These are phyloP conservation scores for Gallinago undulata DNA, from an alignment of 2,113 vertebrate genomes.

Conservation along the genomic window DNA sequence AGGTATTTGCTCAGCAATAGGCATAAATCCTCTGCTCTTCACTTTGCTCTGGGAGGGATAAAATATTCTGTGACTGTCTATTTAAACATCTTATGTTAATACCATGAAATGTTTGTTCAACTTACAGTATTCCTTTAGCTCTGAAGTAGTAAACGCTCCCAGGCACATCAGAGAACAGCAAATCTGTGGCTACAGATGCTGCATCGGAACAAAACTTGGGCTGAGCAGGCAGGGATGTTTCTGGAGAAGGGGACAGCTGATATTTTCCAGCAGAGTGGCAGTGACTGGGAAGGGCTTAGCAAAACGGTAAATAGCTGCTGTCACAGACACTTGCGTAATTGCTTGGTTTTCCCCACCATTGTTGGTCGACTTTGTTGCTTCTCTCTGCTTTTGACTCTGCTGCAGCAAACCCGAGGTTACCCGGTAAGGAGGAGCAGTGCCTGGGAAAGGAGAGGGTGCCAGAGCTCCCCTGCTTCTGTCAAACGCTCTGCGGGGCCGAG, in stretches of 20 bases:
- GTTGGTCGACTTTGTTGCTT: not conserved
- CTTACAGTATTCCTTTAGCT: not conserved
- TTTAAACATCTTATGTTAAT: conserved; percentile 39
- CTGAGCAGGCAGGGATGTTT: not conserved
- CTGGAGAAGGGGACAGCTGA: not conserved
- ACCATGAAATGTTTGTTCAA: conserved; percentile 23
- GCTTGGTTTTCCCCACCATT: conserved; percentile 17
- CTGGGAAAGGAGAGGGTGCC: not conserved
- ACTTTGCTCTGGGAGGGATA: not conserved
- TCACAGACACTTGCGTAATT: conserved; percentile 24
- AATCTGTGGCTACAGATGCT: not conserved
- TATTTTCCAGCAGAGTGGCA: not conserved
- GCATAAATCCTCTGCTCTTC: conserved; percentile 25
- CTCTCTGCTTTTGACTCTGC: not conserved
- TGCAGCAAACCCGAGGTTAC: not conserved
- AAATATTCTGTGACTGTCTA: not conserved
- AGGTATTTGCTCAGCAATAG: not conserved
- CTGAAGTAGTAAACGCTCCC: not conserved
- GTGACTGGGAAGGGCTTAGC: not conserved
- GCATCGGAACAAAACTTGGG: not conserved
- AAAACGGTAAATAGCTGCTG: conserved; percentile 14
- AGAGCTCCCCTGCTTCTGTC: not conserved
- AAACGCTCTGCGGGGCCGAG: fast-evolving
- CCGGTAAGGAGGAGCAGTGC: not conserved
- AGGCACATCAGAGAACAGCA: not conserved